Evolutionary conservation across 2,797 vertebrate species (phyloP), one percentile per base, ranked within the genome.

Genomic region (Sarcoramphus papa): DNA sequence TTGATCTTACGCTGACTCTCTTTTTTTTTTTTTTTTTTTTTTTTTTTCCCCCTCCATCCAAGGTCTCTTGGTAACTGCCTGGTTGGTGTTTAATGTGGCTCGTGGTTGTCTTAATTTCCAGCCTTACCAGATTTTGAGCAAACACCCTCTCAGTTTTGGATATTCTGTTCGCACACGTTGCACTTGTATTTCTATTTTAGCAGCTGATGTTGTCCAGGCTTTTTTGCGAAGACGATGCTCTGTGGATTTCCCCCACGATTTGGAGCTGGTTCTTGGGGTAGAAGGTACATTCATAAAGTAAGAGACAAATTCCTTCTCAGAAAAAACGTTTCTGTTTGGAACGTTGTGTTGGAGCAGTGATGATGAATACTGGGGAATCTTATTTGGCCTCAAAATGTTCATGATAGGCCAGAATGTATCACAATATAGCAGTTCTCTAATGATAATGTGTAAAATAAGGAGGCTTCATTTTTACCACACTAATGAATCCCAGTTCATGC

Each of bases 391-490:
- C 33, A 9, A 28, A 57, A 8, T 69, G 4, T 65, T 76, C 13
- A 2, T 40, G 31, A 11, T 37, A 28, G n/a, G 5, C 28, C 4
- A 6, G 54, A 75, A 45, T 43, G 24, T 60, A 17, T 43, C 23
- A n/a, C 48, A 28, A 12, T 15, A n/a, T 13, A 14, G 4, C 24
- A 14, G 4, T 47, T 80, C 69, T 80, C 14, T 64, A 45, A 9
- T 23, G 27, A 12, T 48, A 57, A 59, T 40, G 10, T 0, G 0
- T 45, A 62, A 70, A 59, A 59, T 63, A 64, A 76, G 7, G n/a
- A 69, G 56, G 4, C 18, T 82, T 59, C 6, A 7, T 53, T 82
- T 33, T 64, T 74, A 21, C 25, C 3, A 1, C 3, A 2, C 6
- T 68, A 37, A 43, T 27, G 41, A 64, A 40, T 37, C 31, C 17